These are phyloP conservation scores for Anguilla japonica DNA, from an alignment of 2,113 vertebrate species.

Conservation along the genomic window DNA sequence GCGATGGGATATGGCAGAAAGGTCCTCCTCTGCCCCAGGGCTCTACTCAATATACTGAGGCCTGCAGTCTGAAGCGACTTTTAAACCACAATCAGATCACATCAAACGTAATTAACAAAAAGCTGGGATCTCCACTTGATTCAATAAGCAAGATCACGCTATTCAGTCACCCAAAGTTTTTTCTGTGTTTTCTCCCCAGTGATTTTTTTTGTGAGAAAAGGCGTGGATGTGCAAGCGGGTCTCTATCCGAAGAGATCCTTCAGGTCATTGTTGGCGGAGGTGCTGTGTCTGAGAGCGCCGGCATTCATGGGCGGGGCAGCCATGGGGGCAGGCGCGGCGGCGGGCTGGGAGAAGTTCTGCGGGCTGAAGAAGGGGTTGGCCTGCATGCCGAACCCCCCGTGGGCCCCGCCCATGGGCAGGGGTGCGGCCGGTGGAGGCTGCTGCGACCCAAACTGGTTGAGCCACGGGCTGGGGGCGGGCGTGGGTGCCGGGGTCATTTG, in stretches of 20 bases:
- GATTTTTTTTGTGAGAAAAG: conserved; percentile 12
- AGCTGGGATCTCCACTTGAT: not conserved
- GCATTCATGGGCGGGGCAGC: conserved; percentile 61
- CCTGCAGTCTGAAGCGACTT: not conserved
- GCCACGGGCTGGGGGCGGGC: conserved; percentile 75
- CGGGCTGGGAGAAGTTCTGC: conserved; percentile 86
- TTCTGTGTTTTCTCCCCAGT: conserved; percentile 33
- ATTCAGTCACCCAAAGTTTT: conserved; percentile 15
- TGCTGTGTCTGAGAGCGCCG: conserved; percentile 78
- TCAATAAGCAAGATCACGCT: not conserved
- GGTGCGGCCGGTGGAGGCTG: conserved; percentile 70
- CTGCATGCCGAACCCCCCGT: conserved; percentile 85
- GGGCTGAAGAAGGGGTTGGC: conserved; percentile 96
- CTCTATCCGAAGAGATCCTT: conserved; percentile 95
- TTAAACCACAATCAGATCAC: not conserved
- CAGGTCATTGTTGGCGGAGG: conserved; percentile 89
- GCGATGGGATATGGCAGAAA: not conserved
- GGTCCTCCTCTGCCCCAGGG: not conserved
- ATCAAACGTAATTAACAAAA: not conserved
- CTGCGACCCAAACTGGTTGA: conserved; percentile 79
- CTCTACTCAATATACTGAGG: not conserved
- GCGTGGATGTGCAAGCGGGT: conserved; percentile 2
- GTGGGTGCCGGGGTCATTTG: conserved; percentile 80
- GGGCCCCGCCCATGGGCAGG: conserved; percentile 67
- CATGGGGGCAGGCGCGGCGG: conserved; percentile 37